Conservation (phyloP, 2,113 vertebrate species). For the Daphoenositta chrysoptera region DNA sequence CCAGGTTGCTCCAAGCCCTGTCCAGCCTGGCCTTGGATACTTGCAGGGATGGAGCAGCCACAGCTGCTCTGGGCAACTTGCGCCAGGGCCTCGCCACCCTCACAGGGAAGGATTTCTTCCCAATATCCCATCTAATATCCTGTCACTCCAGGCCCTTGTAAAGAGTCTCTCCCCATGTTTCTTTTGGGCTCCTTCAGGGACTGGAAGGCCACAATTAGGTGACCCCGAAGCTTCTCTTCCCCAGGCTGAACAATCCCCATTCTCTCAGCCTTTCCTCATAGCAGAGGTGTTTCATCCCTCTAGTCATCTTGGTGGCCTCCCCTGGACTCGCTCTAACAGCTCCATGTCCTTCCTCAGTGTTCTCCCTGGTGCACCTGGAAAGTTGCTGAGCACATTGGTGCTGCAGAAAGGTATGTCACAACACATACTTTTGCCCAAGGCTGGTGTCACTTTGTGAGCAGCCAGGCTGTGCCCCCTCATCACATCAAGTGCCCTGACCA, state of each 20-base stretch:
- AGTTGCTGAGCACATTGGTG: neutral
- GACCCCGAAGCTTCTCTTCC: neutral
- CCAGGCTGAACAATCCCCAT: neutral
- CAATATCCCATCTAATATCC: neutral
- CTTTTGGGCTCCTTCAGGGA: neutral
- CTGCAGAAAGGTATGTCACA: neutral
- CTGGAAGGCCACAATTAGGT: neutral
- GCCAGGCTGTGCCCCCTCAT: neutral
- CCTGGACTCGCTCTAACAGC: neutral
- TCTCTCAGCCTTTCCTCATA: neutral
- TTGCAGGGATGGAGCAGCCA: neutral
- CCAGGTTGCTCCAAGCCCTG: accelerated
- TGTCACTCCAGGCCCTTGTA: neutral
- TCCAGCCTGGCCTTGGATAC: neutral
- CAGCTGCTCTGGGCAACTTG: neutral
- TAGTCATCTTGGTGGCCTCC: neutral
- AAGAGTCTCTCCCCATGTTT: neutral
- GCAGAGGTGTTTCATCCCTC: neutral
- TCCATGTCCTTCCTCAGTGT: accelerated
- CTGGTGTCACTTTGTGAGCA: neutral
- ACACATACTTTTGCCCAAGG: neutral
- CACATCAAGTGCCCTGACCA: accelerated
- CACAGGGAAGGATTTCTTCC: neutral
- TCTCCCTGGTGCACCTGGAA: neutral
- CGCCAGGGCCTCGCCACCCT: neutral